Evolutionary conservation across 1,140 invertebrate species (phyloP), one percentile per base, ranked within the genome.

Genomic region (Caenorhabditis remanei): DNA sequence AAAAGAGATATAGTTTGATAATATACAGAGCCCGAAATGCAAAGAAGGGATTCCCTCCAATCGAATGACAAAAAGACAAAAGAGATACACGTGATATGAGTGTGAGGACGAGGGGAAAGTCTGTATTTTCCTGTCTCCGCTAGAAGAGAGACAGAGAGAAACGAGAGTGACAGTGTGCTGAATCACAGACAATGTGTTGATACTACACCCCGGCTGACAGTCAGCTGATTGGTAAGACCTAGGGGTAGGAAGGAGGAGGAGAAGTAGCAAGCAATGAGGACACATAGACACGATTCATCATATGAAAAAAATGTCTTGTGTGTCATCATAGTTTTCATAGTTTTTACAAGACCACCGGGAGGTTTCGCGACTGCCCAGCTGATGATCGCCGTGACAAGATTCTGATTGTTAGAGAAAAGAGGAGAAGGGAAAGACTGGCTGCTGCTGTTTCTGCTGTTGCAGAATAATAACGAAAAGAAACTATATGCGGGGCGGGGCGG

Each of bases 181-280:
- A 79, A 50, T 79, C 46, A 79, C 46, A 50, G 46, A 32, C 21
- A 71, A 53, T 50, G 71, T 79, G 71, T 79, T 79, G 71, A 79
- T 79, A 79, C 71, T 79, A 79, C 71, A 79, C 71, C 32, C 32
- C 71, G 71, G 71, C 71, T 79, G 71, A 79, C 71, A 50, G 71
- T 79, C 71, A 79, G 71, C 71, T 79, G 71, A 79, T 79, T 79
- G 71, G 71, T 79, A 79, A 79, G 19, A 79, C 9, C 40, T n/a
- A n/a, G 67, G 46, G 71, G 6, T 24, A 24, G 41, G 71, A 41
- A n/a, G 50, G 50, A 16, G 50, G 50, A 9, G 16, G 16, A 14
- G 16, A 16, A 16, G 50, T 53, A 53, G 16, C 13, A 43, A 71
- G 67, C 71, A 79, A 53, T 53, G 16, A 14, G 40, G 4, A 71